A percentile compares a stretch with the other conserved stretches of the same genome.
Evolutionary conservation across 2,888 invertebrate genomes (phyloP).

Genomic region (Melipona bicolor): DNA sequence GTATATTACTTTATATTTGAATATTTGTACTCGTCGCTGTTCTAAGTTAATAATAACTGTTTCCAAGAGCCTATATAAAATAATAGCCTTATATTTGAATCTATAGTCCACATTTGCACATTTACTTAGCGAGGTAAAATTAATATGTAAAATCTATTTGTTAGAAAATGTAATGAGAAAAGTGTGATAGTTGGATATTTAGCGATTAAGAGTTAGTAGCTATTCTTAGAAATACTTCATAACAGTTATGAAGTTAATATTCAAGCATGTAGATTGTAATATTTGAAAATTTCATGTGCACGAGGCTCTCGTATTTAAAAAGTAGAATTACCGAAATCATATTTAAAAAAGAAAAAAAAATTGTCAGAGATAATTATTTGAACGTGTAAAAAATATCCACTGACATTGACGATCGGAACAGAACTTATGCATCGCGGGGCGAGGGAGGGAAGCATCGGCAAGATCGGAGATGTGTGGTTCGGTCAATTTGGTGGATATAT

Average conservation of each 20-base stretch:
- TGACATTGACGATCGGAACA: constrained; percentile 62
- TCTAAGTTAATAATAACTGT: not conserved
- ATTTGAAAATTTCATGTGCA: not conserved
- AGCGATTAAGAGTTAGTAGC: not conserved
- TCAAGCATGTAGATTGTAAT: not conserved
- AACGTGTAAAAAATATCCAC: constrained; percentile 36
- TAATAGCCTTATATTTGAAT: not conserved
- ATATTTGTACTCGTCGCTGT: not conserved
- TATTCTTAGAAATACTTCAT: not conserved
- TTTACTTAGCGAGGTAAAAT: not conserved
- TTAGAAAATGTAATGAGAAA: not conserved
- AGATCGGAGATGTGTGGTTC: constrained; percentile 59
- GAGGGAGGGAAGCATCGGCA: constrained; percentile 27
- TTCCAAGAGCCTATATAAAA: not conserved
- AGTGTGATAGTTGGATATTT: not conserved
- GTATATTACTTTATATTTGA: not conserved
- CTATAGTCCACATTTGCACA: not conserved
- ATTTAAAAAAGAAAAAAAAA: not conserved
- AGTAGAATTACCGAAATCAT: not conserved
- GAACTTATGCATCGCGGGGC: constrained; percentile 3
- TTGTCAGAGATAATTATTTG: constrained; percentile 54
- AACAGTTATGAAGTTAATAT: not conserved
- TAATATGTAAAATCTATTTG: not conserved
- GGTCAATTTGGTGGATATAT: constrained; percentile 68
- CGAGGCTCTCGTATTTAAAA: too few relatives aligned